A percentile compares a stretch with the other conserved stretches of the same genome.
phyloP scores from a whole-genome alignment of 2,113 vertebrate genomes.

The Hemicordylus capensis region DNA sequence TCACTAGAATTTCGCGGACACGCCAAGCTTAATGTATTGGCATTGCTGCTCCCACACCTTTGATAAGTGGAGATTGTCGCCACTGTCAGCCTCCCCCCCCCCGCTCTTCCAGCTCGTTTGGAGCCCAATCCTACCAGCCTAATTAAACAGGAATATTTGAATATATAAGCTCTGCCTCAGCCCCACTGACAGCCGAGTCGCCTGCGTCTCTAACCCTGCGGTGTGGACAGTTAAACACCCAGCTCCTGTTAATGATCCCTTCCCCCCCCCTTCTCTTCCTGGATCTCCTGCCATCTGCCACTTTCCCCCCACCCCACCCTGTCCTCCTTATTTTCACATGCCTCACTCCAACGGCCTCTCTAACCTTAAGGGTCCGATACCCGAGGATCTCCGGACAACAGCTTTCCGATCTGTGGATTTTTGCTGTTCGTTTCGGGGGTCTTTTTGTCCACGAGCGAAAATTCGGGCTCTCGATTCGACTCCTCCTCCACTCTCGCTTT shows the following conservation, averaged over 20 bases:
- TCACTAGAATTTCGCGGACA: neutral
- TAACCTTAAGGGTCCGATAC: neutral
- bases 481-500: constrained; percentile 26
- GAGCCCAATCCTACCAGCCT: neutral
- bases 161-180: too few relatives aligned
- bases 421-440: neutral
- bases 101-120: too few relatives aligned
- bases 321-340: neutral
- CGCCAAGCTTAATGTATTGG: too few relatives aligned
- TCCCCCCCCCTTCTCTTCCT: neutral
- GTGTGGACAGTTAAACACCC: neutral
- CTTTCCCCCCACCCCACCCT: neutral
- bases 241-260: neutral
- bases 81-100: too few relatives aligned
- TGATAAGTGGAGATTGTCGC: too few relatives aligned
- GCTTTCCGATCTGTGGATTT: neutral
- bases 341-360: neutral
- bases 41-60: too few relatives aligned
- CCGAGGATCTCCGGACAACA: neutral
- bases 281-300: constrained; percentile 16
- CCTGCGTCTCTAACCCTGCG: neutral
- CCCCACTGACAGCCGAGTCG: too few relatives aligned
- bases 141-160: neutral
- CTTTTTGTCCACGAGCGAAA: too few relatives aligned
- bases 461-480: neutral